Percentiles rank a stretch among this genome's conserved stretches.
Evolutionary conservation across 2,113 vertebrate genomes (phyloP).

Genomic region (Saccopteryx bilineata): DNA sequence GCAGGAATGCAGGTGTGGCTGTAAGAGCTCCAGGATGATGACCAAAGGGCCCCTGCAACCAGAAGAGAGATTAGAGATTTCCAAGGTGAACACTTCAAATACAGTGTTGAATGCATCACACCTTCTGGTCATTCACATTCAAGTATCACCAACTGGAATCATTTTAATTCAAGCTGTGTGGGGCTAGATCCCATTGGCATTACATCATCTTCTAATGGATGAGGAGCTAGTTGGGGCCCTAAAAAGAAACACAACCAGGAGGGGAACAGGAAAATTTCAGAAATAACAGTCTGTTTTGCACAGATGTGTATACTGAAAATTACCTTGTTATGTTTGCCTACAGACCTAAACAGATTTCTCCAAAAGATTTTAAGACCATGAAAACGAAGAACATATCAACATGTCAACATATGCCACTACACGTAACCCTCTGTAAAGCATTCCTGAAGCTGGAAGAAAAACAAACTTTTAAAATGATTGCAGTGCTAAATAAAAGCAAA

Average conservation of each 20-base stretch:
- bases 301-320: conserved; percentile 67
- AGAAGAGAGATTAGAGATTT: conserved; percentile 80
- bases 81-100: conserved; percentile 80
- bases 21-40: conserved; percentile 48
- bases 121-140: conserved; percentile 82
- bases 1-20: conserved; percentile 85
- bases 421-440: conserved; percentile 16
- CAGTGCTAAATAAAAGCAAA: conserved; percentile 67
- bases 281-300: conserved; percentile 69
- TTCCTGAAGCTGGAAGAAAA: conserved; percentile 53
- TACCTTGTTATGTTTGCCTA: conserved; percentile 49
- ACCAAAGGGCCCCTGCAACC: conserved; percentile 80
- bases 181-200: conserved; percentile 75
- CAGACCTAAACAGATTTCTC: conserved; percentile 69
- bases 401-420: background rate
- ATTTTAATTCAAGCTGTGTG: conserved; percentile 80
- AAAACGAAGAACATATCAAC: conserved; percentile 69
- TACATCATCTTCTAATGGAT: conserved; percentile 83
- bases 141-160: conserved; percentile 81
- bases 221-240: conserved; percentile 70
- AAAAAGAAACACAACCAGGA: conserved; percentile 70
- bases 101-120: conserved; percentile 77
- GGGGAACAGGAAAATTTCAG: conserved; percentile 19
- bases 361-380: conserved; percentile 51
- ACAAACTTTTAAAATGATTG: conserved; percentile 70